phyloP scores from a whole-genome alignment of 2,113 vertebrate species.

The crab-eating macaque (Macaca fascicularis) region T2T-MFA8v1.1 NC_088380.1:17074001-17074500 shows the following conservation, averaged over 20 bases:
- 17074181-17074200: neutral
- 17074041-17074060: neutral
- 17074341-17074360: neutral
- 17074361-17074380: neutral
- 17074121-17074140: neutral
- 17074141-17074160: neutral
- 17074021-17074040: fast-evolving
- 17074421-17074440: neutral
- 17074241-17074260: neutral
- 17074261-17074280: fast-evolving
- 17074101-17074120: neutral
- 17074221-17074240: neutral
- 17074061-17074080: neutral
- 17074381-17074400: neutral
- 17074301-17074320: neutral
- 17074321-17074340: neutral
- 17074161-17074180: neutral
- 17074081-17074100: neutral
- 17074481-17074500: neutral
- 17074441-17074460: neutral
- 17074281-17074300: neutral
- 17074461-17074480: neutral
- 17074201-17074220: neutral
- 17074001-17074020: neutral
- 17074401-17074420: neutral